Base-by-base conservation (phyloP, 1,140 invertebrate genomes). In the Magallana gigas region DNA sequence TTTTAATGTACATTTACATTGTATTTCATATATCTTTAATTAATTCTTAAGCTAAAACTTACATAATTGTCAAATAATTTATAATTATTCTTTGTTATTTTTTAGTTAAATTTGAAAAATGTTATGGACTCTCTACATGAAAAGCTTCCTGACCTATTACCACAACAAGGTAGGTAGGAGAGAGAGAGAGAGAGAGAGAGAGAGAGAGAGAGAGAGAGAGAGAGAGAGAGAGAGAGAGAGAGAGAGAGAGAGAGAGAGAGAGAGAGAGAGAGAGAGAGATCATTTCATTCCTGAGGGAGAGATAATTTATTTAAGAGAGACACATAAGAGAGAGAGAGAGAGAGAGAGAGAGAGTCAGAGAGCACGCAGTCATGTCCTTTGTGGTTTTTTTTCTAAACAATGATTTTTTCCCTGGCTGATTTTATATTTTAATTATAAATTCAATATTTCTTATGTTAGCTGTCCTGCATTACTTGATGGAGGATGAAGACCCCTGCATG, bases 71-170 rank as follows among this genome's bases (percentile, higher is more conserved):
- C 36, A 48, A 2, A 48, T 48, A 48, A 48, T 48, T 48, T 48
- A 48, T 48, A 48, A 48, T 48, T 48, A 5, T 48, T 48, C 5
- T 48, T 48, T 48, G 36, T 48, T 48, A 48, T 86, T 64, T 86
- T 89, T 29, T 88, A 93, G 92, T 59, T 90, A 58, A 91, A 90
- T 36, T 83, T 91, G 48, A 93, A 92, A 86, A 92, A 90, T 90
- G 88, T 90, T 11, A 90, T 92, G 89, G 92, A 93, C 80, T 89
- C 89, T 62, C 76, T 93, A 60, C 90, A 92, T 86, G 91, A 92
- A 36, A 93, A 91, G 86, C 90, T 92, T 8, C 91, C 92, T 71
- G 91, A 93, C 48, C 87, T 91, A 58, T 88, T 93, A 9, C 92
- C 92, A 71, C 90, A 92, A 68, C 92, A 93, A 91, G 90, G 92